Base-by-base conservation (phyloP, 2,888 invertebrate genomes). In the Eulithis prunata region DNA sequence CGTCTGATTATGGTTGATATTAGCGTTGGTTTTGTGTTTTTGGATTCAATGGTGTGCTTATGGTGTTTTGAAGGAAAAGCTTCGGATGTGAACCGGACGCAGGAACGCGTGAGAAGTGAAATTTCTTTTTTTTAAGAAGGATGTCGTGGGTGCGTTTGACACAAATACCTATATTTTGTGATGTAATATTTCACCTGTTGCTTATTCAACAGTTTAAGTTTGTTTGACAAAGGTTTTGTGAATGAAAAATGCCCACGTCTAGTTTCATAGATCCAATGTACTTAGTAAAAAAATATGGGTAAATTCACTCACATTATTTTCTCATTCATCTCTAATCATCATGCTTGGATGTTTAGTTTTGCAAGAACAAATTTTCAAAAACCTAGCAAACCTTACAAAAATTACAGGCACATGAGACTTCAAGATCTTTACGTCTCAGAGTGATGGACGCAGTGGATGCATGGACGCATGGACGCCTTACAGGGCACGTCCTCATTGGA, bases 11-110 rank as follows among this genome's bases (percentile, higher is more conserved):
- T 65, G 70, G 79, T 73, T 69, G 38, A 63, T 45, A 71, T 68
- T 83, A 32, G 71, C 6, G 43, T 63, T 38, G 28, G 3, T 59
- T 28, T 43, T 13, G 1, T 7, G 67, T 51, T 41, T 56, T 41
- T 43, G 41, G 56, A n/a, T 53, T 60, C 7, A 59, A 65, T 70
- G 59, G 68, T 68, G 67, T n/a, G 62, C 72, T 77, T 78, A 78
- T 76, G 75, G 71, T 78, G 81, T 78, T 84, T 82, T 84, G 85
- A 88, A 89, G 87, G 89, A 90, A 90, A 91, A 89, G 87, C 86
- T 81, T 78, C 79, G 83, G 85, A 88, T 86, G 84, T 84, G 81
- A 91, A 88, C 90, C 89, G 90, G 90, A 91, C 87, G 79, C 87
- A 84, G 86, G 88, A 85, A 84, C 81, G 80, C 81, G 83, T 86